Conservation (phyloP, 2,888 invertebrate genomes). For the Apeira syringaria region DNA sequence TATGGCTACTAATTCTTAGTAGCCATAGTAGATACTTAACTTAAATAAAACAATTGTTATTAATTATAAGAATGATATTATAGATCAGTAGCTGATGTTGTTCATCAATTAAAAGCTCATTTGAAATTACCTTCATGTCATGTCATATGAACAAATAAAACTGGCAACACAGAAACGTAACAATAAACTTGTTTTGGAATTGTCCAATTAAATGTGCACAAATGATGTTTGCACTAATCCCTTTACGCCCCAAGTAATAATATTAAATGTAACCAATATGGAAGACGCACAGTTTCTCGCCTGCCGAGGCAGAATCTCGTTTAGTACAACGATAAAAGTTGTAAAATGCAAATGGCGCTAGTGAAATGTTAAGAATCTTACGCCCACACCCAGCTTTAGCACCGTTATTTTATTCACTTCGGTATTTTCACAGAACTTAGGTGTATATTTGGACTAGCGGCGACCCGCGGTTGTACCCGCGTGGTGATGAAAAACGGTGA, state of each 20-base stretch:
- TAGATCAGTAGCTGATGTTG: no score
- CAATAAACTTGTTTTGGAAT: conserved; percentile 29
- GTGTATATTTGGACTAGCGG: conserved; percentile 38
- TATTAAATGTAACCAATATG: conserved; percentile 59
- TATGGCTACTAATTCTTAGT: no score
- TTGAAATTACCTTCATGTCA: no score
- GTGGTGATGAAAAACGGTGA: no score
- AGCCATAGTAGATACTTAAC: no score
- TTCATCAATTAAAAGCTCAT: no score
- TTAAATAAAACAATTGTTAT: no score
- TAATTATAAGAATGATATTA: no score
- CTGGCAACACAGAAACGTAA: no score
- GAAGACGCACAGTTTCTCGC: conserved; percentile 56
- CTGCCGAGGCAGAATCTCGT: conserved; percentile 63
- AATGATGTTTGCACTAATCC: conserved; percentile 41
- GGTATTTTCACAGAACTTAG: conserved; percentile 52
- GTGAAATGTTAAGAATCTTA: conserved; percentile 76
- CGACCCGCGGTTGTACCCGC: no score
- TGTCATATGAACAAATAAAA: no score
- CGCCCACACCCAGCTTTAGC: conserved; percentile 59
- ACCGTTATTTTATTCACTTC: conserved; percentile 69
- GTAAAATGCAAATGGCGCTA: conserved; percentile 78
- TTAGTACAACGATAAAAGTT: conserved; percentile 77
- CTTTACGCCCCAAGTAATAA: conserved; percentile 43
- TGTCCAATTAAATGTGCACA: conserved; percentile 34